Evolutionary conservation across 1,140 invertebrate species (phyloP).

Genomic region (Drosophila athabasca): DNA sequence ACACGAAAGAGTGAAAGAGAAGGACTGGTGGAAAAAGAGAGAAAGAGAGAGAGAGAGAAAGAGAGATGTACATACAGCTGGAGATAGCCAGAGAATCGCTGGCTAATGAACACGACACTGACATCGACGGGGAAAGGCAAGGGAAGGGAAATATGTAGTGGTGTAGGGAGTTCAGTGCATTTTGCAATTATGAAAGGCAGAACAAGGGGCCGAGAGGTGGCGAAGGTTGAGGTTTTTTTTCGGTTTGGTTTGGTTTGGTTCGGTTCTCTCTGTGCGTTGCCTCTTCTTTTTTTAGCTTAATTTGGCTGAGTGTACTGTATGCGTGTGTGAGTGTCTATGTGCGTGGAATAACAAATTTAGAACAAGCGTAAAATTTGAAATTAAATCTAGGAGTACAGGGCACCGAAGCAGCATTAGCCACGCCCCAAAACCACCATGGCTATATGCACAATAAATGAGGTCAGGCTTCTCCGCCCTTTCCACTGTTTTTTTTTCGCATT

Average conservation of each 20-base stretch:
- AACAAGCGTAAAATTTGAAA: conserved; percentile 75
- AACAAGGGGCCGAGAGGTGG: not conserved
- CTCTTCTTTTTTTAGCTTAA: no score
- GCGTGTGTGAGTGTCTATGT: not conserved
- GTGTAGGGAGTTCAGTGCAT: conserved; percentile 51
- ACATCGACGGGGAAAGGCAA: not conserved
- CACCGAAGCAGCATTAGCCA: conserved; percentile 23
- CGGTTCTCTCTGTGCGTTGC: no score
- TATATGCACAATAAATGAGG: conserved; percentile 54
- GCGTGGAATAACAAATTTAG: conserved; percentile 49
- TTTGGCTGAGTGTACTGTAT: no score
- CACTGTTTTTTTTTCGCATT: conserved; percentile 25
- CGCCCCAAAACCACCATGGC: conserved; percentile 28
- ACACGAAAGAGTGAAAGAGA: not conserved
- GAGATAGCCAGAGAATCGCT: conserved; percentile 1
- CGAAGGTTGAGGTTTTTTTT: no score
- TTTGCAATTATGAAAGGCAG: conserved; percentile 71
- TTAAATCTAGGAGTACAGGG: conserved; percentile 52
- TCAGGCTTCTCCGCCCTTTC: conserved; percentile 50
- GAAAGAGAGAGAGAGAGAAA: no score
- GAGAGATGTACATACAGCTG: not conserved
- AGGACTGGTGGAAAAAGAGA: not conserved
- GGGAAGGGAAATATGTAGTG: not conserved
- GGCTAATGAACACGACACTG: conserved; percentile 65
- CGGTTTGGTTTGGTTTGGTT: no score